Conservation (phyloP, 2,797 vertebrate genomes). For the Artibeus jamaicensis region DNA sequence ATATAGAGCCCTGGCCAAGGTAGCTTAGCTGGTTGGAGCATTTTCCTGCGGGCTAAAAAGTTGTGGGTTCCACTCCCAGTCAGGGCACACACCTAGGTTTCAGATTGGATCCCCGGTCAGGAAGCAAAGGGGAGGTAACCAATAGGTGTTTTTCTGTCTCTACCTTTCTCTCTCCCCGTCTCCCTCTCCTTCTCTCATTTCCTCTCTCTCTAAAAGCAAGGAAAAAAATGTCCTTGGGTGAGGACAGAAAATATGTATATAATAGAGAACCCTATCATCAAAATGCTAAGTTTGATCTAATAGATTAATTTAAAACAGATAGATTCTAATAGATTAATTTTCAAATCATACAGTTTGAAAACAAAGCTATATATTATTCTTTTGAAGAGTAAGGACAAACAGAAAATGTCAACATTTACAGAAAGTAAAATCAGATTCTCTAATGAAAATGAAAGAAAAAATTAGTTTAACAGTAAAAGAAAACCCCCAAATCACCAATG, state of each 20-base stretch:
- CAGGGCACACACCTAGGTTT: not conserved
- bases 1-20: not conserved
- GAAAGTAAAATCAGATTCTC: not conserved
- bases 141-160: not conserved
- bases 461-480: not conserved
- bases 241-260: no score
- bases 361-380: not conserved
- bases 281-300: not conserved
- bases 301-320: not conserved
- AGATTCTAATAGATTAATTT: not conserved
- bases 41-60: no score
- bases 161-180: no score
- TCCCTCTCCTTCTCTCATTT: not conserved
- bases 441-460: not conserved
- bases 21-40: no score
- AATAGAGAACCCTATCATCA: not conserved
- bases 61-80: not conserved
- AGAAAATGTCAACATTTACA: not conserved
- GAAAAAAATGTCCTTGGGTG: no score
- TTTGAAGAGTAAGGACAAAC: not conserved
- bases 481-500: not conserved
- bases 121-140: not conserved
- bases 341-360: not conserved
- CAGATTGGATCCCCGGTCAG: not conserved
- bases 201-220: not conserved